Percentiles rank a stretch among this genome's conserved stretches.
Evolutionary conservation across 1,140 invertebrate genomes (phyloP).

Genomic region (Triops longicaudatus): DNA sequence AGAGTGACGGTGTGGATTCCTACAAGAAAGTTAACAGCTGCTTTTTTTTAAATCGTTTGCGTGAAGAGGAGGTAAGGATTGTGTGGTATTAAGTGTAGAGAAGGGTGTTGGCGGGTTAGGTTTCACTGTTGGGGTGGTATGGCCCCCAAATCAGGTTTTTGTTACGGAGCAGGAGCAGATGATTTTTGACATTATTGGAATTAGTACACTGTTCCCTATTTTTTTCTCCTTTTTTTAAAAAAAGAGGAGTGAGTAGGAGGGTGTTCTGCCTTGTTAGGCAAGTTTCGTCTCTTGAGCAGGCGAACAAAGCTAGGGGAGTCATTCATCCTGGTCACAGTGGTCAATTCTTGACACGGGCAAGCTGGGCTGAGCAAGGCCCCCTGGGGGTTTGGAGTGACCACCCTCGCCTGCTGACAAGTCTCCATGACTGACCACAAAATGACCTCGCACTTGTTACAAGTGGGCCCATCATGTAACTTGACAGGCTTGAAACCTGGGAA

Average conservation of each 20-base stretch:
- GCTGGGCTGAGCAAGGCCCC: conserved; percentile 3
- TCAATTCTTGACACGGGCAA: conserved; percentile 8
- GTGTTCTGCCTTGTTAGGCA: background rate
- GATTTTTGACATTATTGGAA: background rate
- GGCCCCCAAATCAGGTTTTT: background rate
- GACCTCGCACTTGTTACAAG: conserved; percentile 14
- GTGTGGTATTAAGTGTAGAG: background rate
- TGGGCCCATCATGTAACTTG: conserved; percentile 14
- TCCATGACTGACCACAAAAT: conserved; percentile 15
- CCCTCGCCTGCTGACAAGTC: conserved; percentile 13
- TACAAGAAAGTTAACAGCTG: no score
- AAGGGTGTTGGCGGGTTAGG: background rate
- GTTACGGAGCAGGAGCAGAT: background rate
- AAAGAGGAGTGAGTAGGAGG: background rate
- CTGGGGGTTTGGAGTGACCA: conserved; percentile 3
- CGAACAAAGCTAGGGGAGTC: background rate
- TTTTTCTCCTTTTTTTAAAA: background rate
- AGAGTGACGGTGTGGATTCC: no score
- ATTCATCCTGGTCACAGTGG: conserved; percentile 11
- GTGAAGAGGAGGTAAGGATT: background rate
- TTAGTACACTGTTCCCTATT: background rate
- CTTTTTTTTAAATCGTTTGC: background rate
- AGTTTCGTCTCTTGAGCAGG: background rate
- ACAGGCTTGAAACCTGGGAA: conserved; percentile 9
- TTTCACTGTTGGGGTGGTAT: background rate